Conservation (phyloP, 2,797 vertebrate genomes). For the Acrocephalus scirpaceus region DNA sequence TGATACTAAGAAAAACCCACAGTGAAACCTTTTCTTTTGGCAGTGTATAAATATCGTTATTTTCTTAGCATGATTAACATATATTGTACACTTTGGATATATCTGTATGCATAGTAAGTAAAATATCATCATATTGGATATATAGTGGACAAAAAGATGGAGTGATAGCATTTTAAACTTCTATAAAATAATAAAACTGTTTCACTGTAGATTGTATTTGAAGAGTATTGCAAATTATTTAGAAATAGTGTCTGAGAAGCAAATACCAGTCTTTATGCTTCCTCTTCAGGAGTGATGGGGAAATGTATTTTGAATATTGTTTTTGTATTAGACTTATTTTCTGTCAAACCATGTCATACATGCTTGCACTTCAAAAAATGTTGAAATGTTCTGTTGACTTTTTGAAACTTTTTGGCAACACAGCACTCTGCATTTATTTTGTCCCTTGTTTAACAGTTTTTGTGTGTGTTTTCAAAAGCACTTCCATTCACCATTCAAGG, state of each 20-base stretch:
- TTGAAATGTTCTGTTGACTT: conserved; percentile 47
- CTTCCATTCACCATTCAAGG: conserved; percentile 67
- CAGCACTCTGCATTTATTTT: conserved; percentile 29
- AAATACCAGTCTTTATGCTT: background rate
- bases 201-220: background rate
- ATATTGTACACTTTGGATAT: background rate
- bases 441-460: conserved; percentile 53
- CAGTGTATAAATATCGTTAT: background rate
- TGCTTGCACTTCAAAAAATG: conserved; percentile 1
- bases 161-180: background rate
- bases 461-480: conserved; percentile 67
- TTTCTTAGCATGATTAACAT: background rate
- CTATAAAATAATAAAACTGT: background rate
- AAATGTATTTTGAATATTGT: background rate
- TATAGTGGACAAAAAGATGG: background rate
- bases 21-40: background rate
- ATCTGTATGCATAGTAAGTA: background rate
- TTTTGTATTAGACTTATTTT: background rate
- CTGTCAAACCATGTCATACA: background rate
- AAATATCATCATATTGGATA: background rate
- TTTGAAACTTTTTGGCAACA: background rate
- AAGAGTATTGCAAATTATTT: background rate
- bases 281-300: background rate
- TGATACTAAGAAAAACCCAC: background rate
- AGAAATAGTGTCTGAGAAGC: background rate